Conservation (phyloP, 2,113 vertebrate genomes). For the Desmodus rotundus region DNA sequence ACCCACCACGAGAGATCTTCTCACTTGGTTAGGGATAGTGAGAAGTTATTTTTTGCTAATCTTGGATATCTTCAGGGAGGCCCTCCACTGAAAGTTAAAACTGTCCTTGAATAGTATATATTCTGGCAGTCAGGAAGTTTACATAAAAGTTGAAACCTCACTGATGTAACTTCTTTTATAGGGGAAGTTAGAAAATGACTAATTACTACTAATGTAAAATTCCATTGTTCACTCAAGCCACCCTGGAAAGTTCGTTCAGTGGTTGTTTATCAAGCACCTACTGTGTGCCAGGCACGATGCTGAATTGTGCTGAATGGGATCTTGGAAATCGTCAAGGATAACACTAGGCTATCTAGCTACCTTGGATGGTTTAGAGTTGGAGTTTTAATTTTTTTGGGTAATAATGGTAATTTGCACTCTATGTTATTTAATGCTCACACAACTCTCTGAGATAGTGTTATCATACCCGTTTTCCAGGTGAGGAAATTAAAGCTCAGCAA, state of each 20-base stretch:
- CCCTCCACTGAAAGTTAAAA: neutral
- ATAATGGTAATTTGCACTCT: neutral
- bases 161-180: slow-evolving; percentile 5
- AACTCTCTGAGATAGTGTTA: neutral
- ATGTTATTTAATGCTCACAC: neutral
- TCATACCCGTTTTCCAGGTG: neutral
- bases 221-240: slow-evolving; percentile 1
- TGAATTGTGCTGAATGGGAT: neutral
- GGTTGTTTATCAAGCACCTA: neutral
- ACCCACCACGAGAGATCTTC: neutral
- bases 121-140: slow-evolving; percentile 12
- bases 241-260: neutral
- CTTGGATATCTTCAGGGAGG: slow-evolving; percentile 12
- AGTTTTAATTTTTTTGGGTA: neutral
- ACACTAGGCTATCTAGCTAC: neutral
- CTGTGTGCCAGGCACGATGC: neutral
- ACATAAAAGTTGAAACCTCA: slow-evolving; percentile 28
- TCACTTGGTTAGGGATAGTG: neutral
- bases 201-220: slow-evolving; percentile 25
- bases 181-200: slow-evolving; percentile 6
- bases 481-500: neutral
- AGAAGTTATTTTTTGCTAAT: slow-evolving; percentile 21
- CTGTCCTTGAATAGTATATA: neutral
- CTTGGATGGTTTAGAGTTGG: neutral
- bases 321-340: neutral